Evolutionary conservation across 2,888 invertebrate genomes (phyloP).

Genomic region (Papilio demoleus): DNA sequence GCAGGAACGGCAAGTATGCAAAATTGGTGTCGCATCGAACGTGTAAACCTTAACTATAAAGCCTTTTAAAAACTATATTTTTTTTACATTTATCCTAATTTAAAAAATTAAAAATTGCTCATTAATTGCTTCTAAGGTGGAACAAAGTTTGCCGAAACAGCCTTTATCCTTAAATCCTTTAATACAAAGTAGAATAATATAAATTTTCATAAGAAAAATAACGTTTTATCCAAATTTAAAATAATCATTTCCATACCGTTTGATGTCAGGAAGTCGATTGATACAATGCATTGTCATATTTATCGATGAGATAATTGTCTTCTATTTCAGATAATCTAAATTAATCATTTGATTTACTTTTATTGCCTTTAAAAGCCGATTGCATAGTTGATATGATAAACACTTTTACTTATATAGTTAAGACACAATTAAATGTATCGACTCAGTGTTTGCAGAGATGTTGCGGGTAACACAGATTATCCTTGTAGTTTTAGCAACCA

Average conservation of each 20-base stretch:
- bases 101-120: too few relatives aligned
- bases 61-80: too few relatives aligned
- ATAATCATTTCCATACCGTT: not conserved
- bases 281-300: not conserved
- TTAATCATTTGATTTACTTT: slow-evolving; percentile 5
- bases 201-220: too few relatives aligned
- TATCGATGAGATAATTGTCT: slow-evolving; percentile 5
- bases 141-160: too few relatives aligned
- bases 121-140: too few relatives aligned
- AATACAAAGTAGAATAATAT: too few relatives aligned
- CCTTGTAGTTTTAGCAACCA: not conserved
- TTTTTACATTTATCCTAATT: too few relatives aligned
- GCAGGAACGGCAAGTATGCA: too few relatives aligned
- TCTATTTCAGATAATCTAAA: slow-evolving; percentile 8
- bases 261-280: not conserved
- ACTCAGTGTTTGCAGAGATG: not conserved
- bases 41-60: too few relatives aligned
- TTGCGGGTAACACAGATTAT: not conserved
- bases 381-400: slow-evolving; percentile 9
- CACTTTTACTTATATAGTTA: slow-evolving; percentile 10
- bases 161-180: too few relatives aligned
- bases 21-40: too few relatives aligned
- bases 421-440: not conserved
- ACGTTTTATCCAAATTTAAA: too few relatives aligned
- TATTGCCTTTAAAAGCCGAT: not conserved